phyloP scores from a whole-genome alignment of 2,888 invertebrate species.

The Morpho deidamia region DNA sequence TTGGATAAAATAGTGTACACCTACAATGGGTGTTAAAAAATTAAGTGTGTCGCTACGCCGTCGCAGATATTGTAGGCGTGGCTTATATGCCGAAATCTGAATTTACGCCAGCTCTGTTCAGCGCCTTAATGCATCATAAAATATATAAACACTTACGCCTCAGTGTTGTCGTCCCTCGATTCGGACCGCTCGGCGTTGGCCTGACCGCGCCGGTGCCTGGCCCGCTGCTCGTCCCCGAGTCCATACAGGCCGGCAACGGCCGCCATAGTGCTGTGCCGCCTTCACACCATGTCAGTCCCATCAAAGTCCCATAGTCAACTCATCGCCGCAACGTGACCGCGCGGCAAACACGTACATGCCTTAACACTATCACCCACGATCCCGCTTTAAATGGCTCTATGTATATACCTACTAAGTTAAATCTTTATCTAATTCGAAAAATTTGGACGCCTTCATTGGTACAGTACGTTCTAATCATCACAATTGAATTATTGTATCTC shows the following conservation, averaged over 20 bases:
- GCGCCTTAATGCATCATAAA: too few relatives aligned
- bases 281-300: conserved; percentile 39
- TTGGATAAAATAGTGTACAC: too few relatives aligned
- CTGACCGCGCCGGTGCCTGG: conserved; percentile 68
- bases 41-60: too few relatives aligned
- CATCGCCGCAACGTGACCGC: conserved; percentile 26
- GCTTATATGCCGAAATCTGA: too few relatives aligned
- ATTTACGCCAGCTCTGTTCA: too few relatives aligned
- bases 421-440: conserved; percentile 53
- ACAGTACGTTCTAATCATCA: conserved; percentile 59
- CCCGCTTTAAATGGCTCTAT: conserved; percentile 3
- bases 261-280: conserved; percentile 76
- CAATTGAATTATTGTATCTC: conserved; percentile 68
- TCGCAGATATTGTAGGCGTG: too few relatives aligned
- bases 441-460: conserved; percentile 71
- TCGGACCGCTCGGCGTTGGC: conserved; percentile 84
- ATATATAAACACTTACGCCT: conserved; percentile 66
- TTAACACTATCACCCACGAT: conserved; percentile 5
- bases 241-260: conserved; percentile 89
- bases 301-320: conserved; percentile 36
- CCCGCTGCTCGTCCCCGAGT: conserved; percentile 85
- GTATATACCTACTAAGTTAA: conserved; percentile 27
- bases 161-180: conserved; percentile 76
- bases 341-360: conserved; percentile 18
- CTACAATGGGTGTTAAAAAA: too few relatives aligned